Conservation (phyloP, 2,113 vertebrate genomes). For the Mesocricetus auratus region DNA sequence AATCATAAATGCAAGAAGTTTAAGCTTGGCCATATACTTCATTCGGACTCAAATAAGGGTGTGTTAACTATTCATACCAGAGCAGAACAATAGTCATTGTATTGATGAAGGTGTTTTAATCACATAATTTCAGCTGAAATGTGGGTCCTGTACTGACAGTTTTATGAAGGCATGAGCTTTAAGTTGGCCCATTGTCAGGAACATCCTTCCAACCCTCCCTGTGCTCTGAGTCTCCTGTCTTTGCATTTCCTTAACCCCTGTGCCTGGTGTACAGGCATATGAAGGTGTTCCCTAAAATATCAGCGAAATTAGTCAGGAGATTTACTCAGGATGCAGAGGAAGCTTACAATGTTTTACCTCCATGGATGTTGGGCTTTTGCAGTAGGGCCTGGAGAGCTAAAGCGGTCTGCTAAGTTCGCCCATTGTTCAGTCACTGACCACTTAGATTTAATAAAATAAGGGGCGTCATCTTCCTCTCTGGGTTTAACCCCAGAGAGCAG, state of each 20-base stretch:
- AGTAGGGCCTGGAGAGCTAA: neutral
- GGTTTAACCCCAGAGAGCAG: neutral
- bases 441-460: neutral
- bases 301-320: neutral
- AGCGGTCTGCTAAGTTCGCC: neutral
- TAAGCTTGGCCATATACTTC: neutral
- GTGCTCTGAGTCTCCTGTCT: accelerated
- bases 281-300: neutral
- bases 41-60: neutral
- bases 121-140: neutral
- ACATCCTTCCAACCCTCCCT: neutral
- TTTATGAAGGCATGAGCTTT: neutral
- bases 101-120: neutral
- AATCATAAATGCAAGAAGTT: neutral
- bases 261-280: too few species aligned
- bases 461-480: neutral
- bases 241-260: too few species aligned
- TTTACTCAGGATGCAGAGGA: neutral
- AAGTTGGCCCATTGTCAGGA: accelerated
- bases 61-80: neutral
- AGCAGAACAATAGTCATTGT: neutral
- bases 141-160: neutral
- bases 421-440: neutral
- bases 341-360: neutral
- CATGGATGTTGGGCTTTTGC: neutral